Conservation (phyloP, 2,888 invertebrate genomes). For the Arrhopalites spinosus region DNA sequence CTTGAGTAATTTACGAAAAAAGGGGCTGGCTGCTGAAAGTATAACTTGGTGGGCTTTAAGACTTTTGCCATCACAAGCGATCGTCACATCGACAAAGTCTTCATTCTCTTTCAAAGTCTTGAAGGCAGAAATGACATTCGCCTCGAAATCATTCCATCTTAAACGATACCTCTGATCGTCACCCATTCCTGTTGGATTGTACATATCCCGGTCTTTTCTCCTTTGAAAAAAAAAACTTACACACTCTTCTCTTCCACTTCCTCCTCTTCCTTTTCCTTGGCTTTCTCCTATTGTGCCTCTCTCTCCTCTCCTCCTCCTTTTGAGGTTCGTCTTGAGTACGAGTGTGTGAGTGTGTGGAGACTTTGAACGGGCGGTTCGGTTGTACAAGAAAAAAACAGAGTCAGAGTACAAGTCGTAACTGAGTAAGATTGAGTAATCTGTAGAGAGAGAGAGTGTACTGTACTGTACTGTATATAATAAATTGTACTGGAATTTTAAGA, state of each 20-base stretch:
- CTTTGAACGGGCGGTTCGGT: not conserved
- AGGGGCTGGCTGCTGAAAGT: constrained; percentile 71
- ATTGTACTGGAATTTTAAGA: too few relatives aligned
- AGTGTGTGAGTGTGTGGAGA: constrained; percentile 2
- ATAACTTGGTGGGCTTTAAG: constrained; percentile 66
- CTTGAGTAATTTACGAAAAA: constrained; percentile 52
- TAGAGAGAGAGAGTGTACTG: constrained; percentile 6
- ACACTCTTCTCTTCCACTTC: not conserved
- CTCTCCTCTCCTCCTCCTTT: constrained; percentile 27
- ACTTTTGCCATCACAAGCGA: constrained; percentile 70
- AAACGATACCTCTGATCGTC: constrained; percentile 87
- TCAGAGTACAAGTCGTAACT: constrained; percentile 11
- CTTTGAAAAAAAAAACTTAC: not conserved
- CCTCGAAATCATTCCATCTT: constrained; percentile 93
- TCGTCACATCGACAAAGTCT: constrained; percentile 90
- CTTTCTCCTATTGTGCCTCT: constrained; percentile 6
- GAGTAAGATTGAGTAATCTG: constrained; percentile 5
- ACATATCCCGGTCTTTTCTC: constrained; percentile 18
- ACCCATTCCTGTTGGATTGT: constrained; percentile 42
- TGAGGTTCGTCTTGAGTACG: not conserved
- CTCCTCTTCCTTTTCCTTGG: not conserved
- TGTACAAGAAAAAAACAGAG: constrained; percentile 12
- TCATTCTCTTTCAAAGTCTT: constrained; percentile 85
- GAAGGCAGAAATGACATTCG: constrained; percentile 87
- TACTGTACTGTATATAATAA: too few relatives aligned